These are phyloP conservation scores for Lasaia peninsularis DNA, from an alignment of 1,140 invertebrate species.

Conservation along the genomic window DNA sequence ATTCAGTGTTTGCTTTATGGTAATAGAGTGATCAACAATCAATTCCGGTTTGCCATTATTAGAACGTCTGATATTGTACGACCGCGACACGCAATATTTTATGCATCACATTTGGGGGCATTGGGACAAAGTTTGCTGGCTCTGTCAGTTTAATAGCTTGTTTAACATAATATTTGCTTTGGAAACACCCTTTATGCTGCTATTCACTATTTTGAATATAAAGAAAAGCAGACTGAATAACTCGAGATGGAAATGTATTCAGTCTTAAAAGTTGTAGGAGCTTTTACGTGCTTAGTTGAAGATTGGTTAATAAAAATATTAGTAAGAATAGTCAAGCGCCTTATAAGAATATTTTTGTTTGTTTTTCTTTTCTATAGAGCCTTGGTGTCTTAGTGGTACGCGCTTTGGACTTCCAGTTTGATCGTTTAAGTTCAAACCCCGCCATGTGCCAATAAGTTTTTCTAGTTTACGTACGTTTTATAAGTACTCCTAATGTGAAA, in stretches of 20 bases:
- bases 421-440: too few relatives aligned
- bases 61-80: background rate
- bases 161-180: constrained; percentile 7
- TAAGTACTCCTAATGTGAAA: too few relatives aligned
- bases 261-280: background rate
- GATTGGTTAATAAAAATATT: too few relatives aligned
- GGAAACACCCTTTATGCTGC: background rate
- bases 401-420: too few relatives aligned
- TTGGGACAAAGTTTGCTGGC: background rate
- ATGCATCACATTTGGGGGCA: constrained; percentile 5
- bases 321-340: too few relatives aligned
- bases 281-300: too few relatives aligned
- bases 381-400: too few relatives aligned
- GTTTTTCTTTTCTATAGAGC: too few relatives aligned
- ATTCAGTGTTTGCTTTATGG: background rate
- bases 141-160: background rate
- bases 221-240: background rate
- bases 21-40: background rate
- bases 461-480: too few relatives aligned
- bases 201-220: background rate
- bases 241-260: background rate
- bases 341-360: too few relatives aligned
- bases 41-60: background rate
- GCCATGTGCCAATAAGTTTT: too few relatives aligned
- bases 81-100: constrained; percentile 1